Evolutionary conservation across 2,888 invertebrate genomes (phyloP), one percentile per base, ranked within the genome.

Genomic region (Petrolisthes cinctipes): DNA sequence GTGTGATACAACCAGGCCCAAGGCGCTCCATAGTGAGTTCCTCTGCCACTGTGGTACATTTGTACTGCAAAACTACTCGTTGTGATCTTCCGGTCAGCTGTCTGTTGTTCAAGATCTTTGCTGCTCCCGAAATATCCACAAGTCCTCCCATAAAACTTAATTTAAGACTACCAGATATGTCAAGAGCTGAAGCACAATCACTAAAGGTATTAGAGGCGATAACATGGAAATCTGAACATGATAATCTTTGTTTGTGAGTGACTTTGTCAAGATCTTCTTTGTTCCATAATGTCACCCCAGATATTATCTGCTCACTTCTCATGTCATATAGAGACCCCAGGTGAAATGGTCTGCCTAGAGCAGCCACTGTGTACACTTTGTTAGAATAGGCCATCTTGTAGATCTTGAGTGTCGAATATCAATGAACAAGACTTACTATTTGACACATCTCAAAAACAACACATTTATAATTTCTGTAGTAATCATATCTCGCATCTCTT

Each of bases 271-370:
- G 81, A 11, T 54, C 81, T n/a, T 4, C 37, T 61, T 82, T 37
- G 56, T 86, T 80, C 86, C 86, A 86, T 53, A 86, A 20, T 51
- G 86, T 86, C 20, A 82, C 81, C 11, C 86, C 86, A 14, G 81
- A 56, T 9, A 86, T 86, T 61, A 86, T 2, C 20, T 82, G 53
- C 6, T 86, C 86, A 75, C 14, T 82, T 9, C 86, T 81, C 54
- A 81, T 71, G 11, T 86, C 86, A 73, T 86, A 86, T 1, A 86
- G 86, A 37, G 56, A 73, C n/a, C 86, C 86, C 17, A 86, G 56
- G 76, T 68, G 73, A 54, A 86, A 86, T 17, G 81, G 82, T 37
- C 86, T 56, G 7, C 86, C 86, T 4, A 86, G 82, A 5, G 86
- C 82, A 20, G 86, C 53, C 0, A 86, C 53, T 17, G 86, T 56